Conservation (phyloP, 2,113 vertebrate genomes). For the Antechinus stuartii region DNA sequence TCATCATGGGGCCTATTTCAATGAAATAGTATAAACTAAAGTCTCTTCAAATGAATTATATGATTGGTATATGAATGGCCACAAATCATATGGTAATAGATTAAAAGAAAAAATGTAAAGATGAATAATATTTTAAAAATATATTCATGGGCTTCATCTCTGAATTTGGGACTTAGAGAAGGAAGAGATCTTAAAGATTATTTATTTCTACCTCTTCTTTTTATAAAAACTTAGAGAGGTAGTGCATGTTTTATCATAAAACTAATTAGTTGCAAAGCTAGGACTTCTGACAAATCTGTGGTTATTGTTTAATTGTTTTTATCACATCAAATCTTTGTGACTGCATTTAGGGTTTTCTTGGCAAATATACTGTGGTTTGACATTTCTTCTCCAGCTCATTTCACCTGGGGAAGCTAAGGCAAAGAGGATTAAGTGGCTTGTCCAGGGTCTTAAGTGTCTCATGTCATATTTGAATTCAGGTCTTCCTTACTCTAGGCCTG, state of each 20-base stretch:
- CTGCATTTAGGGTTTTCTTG: not conserved
- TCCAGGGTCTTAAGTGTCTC: not conserved
- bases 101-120: conserved; percentile 27
- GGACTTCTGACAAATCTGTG: not conserved
- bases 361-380: not conserved
- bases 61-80: not conserved
- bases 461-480: not conserved
- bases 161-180: not conserved
- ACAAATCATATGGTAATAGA: not conserved
- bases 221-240: not conserved
- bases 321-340: not conserved
- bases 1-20: not conserved
- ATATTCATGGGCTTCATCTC: not conserved
- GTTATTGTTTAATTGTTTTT: not conserved
- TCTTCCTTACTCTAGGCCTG: not conserved
- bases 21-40: not conserved
- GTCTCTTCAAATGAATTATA: not conserved
- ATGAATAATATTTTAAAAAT: not conserved
- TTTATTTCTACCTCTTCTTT: too few species aligned
- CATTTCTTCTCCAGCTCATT: not conserved
- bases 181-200: not conserved
- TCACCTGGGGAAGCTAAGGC: not conserved
- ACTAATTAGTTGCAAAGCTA: not conserved
- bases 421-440: not conserved
- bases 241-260: not conserved